phyloP scores from a whole-genome alignment of 2,113 vertebrate genomes.

The Anarrhichthys ocellatus region DNA sequence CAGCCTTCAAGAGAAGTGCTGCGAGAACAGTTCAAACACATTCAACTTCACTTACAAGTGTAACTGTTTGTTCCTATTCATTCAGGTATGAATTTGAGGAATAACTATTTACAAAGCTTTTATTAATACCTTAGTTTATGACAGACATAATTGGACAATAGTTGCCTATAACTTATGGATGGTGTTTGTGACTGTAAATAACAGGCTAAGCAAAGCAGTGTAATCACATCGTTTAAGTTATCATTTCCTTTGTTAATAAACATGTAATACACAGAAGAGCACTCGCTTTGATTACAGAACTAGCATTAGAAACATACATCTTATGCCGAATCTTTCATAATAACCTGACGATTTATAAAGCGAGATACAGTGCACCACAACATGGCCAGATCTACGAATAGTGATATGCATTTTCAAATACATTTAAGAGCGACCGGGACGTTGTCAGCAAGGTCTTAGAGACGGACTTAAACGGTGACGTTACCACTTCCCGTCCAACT shows the following conservation, averaged over 20 bases:
- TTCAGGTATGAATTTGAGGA: background rate
- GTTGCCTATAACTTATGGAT: background rate
- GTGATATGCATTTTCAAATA: background rate
- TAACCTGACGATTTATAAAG: background rate
- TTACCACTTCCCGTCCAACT: background rate
- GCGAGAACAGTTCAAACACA: background rate
- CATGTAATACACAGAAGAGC: too few species aligned
- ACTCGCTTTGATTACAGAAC: background rate
- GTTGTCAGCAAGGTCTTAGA: fast-evolving
- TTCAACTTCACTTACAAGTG: background rate
- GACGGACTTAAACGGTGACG: background rate
- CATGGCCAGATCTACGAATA: background rate
- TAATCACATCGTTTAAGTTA: background rate
- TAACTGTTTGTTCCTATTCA: background rate
- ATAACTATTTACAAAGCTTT: background rate
- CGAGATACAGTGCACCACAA: background rate
- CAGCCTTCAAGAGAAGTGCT: background rate
- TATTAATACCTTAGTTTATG: background rate
- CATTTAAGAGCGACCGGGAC: background rate
- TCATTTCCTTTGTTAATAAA: background rate
- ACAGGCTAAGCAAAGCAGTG: background rate
- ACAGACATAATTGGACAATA: background rate
- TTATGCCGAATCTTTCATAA: background rate
- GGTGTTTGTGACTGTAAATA: background rate
- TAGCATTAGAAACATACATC: background rate